Base-by-base conservation (phyloP, 2,797 vertebrate species). In the Eospalax fontanierii region DNA sequence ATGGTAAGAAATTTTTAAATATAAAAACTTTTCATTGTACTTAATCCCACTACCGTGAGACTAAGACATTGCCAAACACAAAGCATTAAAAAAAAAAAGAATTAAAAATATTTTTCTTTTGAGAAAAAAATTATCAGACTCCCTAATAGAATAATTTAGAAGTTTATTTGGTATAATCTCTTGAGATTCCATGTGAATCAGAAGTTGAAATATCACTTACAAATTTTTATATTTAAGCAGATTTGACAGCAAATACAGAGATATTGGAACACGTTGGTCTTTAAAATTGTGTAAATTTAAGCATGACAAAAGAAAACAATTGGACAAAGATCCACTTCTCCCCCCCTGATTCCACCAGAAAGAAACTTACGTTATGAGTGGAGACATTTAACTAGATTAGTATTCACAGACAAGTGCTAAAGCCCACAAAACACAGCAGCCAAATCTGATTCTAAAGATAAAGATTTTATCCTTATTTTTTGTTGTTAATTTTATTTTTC, bases 381-480 rank as follows among this genome's bases (percentile, higher is more conserved):
- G 43, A 96, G 35, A 80, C 89, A 87, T 90, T 94, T 85, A 92
- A 70, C 92, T 91, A 10, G 65, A 59, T 63, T n/a, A 7, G 21
- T 68, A 80, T 80, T 90, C 2, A 0, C 12, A 89, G 75, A 89
- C 57, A 38, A 93, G 43, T 86, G 33, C 40, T 92, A 92, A 90
- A 70, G 79, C 66, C 88, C 68, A 28, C 12, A 43, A 96, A 92
- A 97, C 71, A 85, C 94, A 97, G 85, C 35, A 97, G 97, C 96
- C 97, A 95, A 97, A 92, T 89, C 86, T 14, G 18, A 97, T 93
- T 95, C 94, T 87, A 93, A 96, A 16, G 43, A 96, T 87, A 97
- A 96, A 92, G 35, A 81, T 90, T 84, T 90, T 87, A 92, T 57
- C 50, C 14, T 54, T 54, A 54, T 54, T 54, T 46, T 54, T 54